Conservation (phyloP, 30 jellyfish, hydroid and myxozoan species). For the Chrysaora quinquecirrha region DNA sequence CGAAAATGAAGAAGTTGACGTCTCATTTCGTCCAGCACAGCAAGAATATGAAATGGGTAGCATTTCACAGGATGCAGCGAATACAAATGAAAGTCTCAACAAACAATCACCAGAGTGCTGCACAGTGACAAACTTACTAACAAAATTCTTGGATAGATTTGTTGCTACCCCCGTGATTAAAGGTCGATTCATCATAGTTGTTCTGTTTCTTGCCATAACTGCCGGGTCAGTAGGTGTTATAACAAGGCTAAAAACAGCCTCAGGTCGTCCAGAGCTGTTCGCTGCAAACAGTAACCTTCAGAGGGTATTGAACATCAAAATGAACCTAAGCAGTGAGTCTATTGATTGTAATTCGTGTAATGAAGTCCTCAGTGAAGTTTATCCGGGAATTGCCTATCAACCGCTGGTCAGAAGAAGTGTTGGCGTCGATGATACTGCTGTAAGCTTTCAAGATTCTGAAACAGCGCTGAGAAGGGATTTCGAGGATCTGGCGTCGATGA, state of each 20-base stretch:
- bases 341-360: slow-evolving; percentile 62
- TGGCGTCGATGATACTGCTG: background rate
- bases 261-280: slow-evolving; percentile 76
- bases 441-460: background rate
- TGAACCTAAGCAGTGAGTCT: slow-evolving; percentile 59
- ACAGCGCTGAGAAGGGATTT: no score
- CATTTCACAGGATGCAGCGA: background rate
- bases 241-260: slow-evolving; percentile 61
- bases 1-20: background rate
- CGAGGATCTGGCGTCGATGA: no score
- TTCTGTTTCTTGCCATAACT: slow-evolving; percentile 17
- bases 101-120: slow-evolving; percentile 38
- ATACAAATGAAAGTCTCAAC: background rate
- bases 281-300: slow-evolving; percentile 63
- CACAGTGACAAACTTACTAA: slow-evolving; percentile 38
- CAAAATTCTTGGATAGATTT: slow-evolving; percentile 40
- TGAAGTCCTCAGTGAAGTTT: slow-evolving; percentile 20
- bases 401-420: slow-evolving; percentile 28
- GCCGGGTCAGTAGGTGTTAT: slow-evolving; percentile 44
- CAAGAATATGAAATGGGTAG: background rate
- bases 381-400: background rate
- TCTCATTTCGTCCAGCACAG: background rate
- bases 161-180: slow-evolving; percentile 55
- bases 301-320: slow-evolving; percentile 45
- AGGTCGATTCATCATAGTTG: slow-evolving; percentile 38